A percentile compares a stretch with the other conserved stretches of the same genome.
Evolutionary conservation across 37 sponge, comb jelly and placozoan genomes (phyloP).

Genomic region (Ianthella basta): DNA sequence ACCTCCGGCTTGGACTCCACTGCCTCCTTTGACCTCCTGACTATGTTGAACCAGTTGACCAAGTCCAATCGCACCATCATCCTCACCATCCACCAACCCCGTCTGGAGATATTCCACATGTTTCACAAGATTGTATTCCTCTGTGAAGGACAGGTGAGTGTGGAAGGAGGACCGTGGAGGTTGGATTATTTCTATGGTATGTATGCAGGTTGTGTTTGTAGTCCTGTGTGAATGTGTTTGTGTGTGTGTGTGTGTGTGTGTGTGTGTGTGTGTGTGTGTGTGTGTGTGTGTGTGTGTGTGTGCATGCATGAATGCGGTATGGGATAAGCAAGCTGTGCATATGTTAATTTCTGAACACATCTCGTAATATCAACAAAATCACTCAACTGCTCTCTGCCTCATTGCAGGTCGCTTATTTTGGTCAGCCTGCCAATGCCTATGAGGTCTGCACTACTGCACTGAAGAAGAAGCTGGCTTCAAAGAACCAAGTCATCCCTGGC

Average conservation of each 20-base stretch:
- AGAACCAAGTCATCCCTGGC: constrained; percentile 24
- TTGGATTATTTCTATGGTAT: background rate
- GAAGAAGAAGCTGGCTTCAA: constrained; percentile 12
- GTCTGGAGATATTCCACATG: constrained; percentile 82
- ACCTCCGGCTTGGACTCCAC: constrained; percentile 72
- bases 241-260: background rate
- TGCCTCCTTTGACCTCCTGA: constrained; percentile 69
- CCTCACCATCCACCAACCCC: constrained; percentile 84
- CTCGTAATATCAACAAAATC: too few relatives aligned
- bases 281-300: constrained; percentile 32
- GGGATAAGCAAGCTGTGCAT: too few relatives aligned
- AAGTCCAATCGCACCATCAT: constrained; percentile 69
- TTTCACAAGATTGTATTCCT: constrained; percentile 68
- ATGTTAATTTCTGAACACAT: too few relatives aligned
- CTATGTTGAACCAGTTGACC: constrained; percentile 63
- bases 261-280: background rate
- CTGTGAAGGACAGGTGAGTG: constrained; percentile 65
- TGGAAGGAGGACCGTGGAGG: too few relatives aligned
- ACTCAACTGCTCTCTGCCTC: background rate
- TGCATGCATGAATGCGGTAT: too few relatives aligned
- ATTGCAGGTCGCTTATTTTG: constrained; percentile 69
- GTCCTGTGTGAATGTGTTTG: background rate
- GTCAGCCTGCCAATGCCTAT: constrained; percentile 41
- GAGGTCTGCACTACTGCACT: constrained; percentile 53
- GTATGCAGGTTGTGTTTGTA: background rate